Percentiles rank a stretch among this genome's conserved stretches.
Conservation (phyloP, 2,113 vertebrate genomes). For the Phoenicopterus ruber region DNA sequence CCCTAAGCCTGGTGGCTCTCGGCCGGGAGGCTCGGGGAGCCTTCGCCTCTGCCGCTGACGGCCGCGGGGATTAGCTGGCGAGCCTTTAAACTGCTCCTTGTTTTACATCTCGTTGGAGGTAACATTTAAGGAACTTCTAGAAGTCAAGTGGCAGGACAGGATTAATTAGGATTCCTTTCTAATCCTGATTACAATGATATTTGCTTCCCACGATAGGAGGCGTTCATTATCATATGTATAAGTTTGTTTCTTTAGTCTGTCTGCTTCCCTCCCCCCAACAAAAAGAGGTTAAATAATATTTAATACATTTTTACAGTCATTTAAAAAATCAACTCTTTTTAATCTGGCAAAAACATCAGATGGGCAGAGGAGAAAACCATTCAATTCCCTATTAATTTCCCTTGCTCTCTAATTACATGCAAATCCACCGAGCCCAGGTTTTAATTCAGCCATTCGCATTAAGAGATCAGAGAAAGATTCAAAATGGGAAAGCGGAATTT, state of each 20-base stretch:
- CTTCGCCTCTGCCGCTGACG: not conserved
- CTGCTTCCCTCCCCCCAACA: not conserved
- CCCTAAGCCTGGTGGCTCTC: not conserved
- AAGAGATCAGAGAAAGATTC: slow-evolving; percentile 60
- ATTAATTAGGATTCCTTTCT: slow-evolving; percentile 67
- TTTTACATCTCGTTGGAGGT: slow-evolving; percentile 21
- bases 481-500: not conserved
- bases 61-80: not conserved
- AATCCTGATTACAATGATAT: slow-evolving; percentile 62
- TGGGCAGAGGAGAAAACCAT: slow-evolving; percentile 51
- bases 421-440: slow-evolving; percentile 64
- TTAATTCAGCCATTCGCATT: slow-evolving; percentile 52
- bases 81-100: slow-evolving; percentile 13
- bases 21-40: not conserved
- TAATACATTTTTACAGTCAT: slow-evolving; percentile 40
- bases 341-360: slow-evolving; percentile 53
- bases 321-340: slow-evolving; percentile 35
- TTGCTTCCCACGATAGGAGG: slow-evolving; percentile 57
- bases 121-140: slow-evolving; percentile 45
- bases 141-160: slow-evolving; percentile 61
- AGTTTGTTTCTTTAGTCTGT: slow-evolving; percentile 47
- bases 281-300: slow-evolving; percentile 45
- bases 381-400: slow-evolving; percentile 62
- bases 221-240: slow-evolving; percentile 45
- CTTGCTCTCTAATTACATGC: slow-evolving; percentile 66